Evolutionary conservation across 2,797 vertebrate genomes (phyloP).

Genomic region (Tolypeutes matacus): DNA sequence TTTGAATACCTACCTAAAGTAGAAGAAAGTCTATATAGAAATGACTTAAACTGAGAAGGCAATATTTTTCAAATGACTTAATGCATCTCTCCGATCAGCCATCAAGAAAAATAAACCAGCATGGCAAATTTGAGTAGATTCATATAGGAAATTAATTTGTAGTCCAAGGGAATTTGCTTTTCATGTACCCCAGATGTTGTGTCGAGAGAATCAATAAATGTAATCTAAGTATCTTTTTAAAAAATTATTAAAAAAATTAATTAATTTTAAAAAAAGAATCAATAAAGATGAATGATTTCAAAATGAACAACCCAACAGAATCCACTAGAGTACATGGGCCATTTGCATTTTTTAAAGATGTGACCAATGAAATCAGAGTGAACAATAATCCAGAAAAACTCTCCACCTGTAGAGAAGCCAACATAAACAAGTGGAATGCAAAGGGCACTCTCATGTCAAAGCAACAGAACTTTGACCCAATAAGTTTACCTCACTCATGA

Average conservation of each 20-base stretch:
- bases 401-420: background rate
- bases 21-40: background rate
- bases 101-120: conserved; percentile 55
- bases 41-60: background rate
- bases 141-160: conserved; percentile 71
- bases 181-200: conserved; percentile 49
- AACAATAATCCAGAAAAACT: background rate
- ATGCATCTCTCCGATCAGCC: background rate
- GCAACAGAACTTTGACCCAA: background rate
- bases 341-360: conserved; percentile 56
- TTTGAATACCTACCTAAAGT: background rate
- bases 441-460: background rate
- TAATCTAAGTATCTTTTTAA: too few relatives aligned
- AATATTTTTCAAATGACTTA: conserved; percentile 6
- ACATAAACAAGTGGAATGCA: background rate
- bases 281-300: conserved; percentile 76
- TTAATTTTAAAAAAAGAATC: too few relatives aligned
- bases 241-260: too few relatives aligned
- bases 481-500: background rate
- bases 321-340: background rate
- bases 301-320: conserved; percentile 41
- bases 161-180: conserved; percentile 56
- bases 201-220: conserved; percentile 75
- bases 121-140: conserved; percentile 24
- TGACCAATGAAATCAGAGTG: conserved; percentile 42